Percentiles rank a stretch among this genome's conserved stretches.
These are phyloP conservation scores for Graphium colonna DNA, from an alignment of 2,888 invertebrate genomes.

Conservation along the genomic window DNA sequence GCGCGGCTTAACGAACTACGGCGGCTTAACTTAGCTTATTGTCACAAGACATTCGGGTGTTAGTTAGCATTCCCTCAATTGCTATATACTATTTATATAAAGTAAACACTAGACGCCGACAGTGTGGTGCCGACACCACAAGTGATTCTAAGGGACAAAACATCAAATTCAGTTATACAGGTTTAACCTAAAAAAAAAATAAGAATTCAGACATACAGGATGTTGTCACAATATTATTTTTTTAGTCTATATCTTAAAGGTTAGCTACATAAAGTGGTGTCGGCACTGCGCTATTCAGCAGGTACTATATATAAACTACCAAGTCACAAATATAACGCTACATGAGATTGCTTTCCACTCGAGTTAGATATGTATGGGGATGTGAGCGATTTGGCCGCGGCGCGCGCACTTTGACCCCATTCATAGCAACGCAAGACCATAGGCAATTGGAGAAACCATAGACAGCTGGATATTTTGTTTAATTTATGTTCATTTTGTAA, in stretches of 20 bases:
- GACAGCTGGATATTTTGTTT: too few relatives aligned
- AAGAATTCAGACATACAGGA: too few relatives aligned
- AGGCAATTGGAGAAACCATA: neutral
- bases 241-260: too few relatives aligned
- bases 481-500: too few relatives aligned
- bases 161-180: neutral
- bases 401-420: constrained; percentile 49
- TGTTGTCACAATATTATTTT: too few relatives aligned
- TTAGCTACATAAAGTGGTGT: too few relatives aligned
- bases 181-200: too few relatives aligned
- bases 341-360: constrained; percentile 67
- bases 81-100: constrained; percentile 49
- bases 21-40: constrained; percentile 69
- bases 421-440: neutral
- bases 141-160: neutral
- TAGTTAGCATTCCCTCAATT: constrained; percentile 69
- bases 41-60: constrained; percentile 69
- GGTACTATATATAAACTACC: constrained; percentile 11
- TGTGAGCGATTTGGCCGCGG: constrained; percentile 50
- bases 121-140: neutral
- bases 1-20: constrained; percentile 48
- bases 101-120: constrained; percentile 24
- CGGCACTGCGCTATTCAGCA: constrained; percentile 21
- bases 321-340: constrained; percentile 60
- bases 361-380: constrained; percentile 70